Evolutionary conservation across 1,140 invertebrate genomes (phyloP).

Genomic region (Eriocheir sinensis): DNA sequence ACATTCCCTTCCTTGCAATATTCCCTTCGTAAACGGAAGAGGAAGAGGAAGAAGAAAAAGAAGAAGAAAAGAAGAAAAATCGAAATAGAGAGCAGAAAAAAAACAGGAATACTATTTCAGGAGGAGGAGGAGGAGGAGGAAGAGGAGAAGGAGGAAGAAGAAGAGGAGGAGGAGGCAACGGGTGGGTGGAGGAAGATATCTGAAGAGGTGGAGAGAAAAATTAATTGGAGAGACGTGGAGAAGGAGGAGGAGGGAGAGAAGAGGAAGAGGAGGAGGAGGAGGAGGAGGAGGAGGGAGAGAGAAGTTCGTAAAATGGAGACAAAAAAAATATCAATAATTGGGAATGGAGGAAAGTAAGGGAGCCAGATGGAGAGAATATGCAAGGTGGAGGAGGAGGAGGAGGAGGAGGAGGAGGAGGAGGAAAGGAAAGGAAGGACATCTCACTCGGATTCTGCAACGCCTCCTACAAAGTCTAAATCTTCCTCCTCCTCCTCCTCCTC

Average conservation of each 20-base stretch:
- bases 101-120: not conserved
- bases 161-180: not conserved
- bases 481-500: not conserved
- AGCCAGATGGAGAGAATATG: not conserved
- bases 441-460: no score
- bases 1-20: slow-evolving; percentile 27
- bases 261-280: slow-evolving; percentile 4
- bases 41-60: not conserved
- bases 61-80: not conserved
- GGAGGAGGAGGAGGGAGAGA: not conserved
- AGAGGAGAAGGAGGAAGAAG: not conserved
- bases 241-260: not conserved
- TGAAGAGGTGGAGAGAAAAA: not conserved
- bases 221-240: not conserved
- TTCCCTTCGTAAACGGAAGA: not conserved
- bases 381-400: not conserved
- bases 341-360: not conserved
- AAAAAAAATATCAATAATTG: not conserved
- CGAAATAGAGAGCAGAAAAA: not conserved
- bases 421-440: no score
- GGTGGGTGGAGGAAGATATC: not conserved
- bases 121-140: not conserved
- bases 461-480: not conserved
- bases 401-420: not conserved
- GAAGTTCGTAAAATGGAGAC: not conserved